Base-by-base conservation (phyloP, 2,113 vertebrate genomes). In the Bos indicus region DNA sequence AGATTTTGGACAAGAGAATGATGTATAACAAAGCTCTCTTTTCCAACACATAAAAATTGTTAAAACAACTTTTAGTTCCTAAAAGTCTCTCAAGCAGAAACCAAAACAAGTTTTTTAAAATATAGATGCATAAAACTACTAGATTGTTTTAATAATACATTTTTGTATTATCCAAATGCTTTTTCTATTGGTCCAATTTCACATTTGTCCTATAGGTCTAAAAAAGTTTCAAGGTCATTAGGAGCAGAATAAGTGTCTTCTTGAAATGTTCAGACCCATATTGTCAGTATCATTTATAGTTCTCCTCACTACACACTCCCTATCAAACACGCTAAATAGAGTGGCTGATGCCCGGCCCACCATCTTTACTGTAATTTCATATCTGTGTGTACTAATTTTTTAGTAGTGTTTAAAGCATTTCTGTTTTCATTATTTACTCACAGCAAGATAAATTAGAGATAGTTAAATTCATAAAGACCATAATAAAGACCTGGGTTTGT, bases 401-500 rank as follows among this genome's bases (percentile, higher is more conserved):
- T 64, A 93, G 89, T n/a, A 97, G 77, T 60, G 40, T 97, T 96
- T 95, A 98, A 85, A 40, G 28, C 26, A 78, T 43, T 87, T 19
- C 54, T 91, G 40, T 85, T 97, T 96, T 93, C 88, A 95, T 94
- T 89, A 94, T 93, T 92, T 97, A 88, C 56, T 93, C 92, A 92
- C 60, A 94, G 82, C 62, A 56, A 87, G 95, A 82, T 91, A 96
- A 94, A 93, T 80, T 80, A 80, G 28, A 84, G 57, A 59, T 52
- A 60, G 51, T 62, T n/a, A 96, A 96, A 91, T 59, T 96, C 92
- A 86, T 85, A 96, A 40, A 92, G 56, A 96, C 93, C 6, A 78
- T 71, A 90, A 95, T 57, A 36, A 95, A 78, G 52, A 78, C 51
- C n/a, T 54, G 36, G 8, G 30, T 83, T 81, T 96, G 82, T 82